phyloP scores from a whole-genome alignment of 2,113 vertebrate species.

The Hypomesus transpacificus region DNA sequence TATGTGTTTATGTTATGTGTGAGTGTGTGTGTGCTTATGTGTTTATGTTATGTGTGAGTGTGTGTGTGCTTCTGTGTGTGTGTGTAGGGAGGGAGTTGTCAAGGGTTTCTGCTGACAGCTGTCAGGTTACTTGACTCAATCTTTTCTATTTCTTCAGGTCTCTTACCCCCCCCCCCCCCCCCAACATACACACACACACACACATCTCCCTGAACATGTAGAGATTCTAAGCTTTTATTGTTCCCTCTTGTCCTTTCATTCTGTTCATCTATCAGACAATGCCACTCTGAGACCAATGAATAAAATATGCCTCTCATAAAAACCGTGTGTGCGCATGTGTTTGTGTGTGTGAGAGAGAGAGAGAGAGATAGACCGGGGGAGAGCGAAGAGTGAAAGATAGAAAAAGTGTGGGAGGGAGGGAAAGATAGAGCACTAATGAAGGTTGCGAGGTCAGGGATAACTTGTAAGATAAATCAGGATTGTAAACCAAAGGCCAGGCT shows the following conservation, averaged over 20 bases:
- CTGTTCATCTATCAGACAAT: background rate
- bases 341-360: no score
- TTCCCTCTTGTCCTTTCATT: no score
- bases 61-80: background rate
- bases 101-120: conserved; percentile 64
- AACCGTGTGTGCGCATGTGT: no score
- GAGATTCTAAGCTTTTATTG: no score
- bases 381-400: no score
- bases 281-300: background rate
- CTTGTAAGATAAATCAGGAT: no score
- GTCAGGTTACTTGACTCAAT: conserved; percentile 57
- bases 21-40: conserved; percentile 18
- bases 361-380: no score
- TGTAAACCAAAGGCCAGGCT: no score
- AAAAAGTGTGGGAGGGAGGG: no score
- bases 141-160: conserved; percentile 19
- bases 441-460: no score
- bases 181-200: conserved; percentile 10
- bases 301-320: no score
- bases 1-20: conserved; percentile 26
- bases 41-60: conserved; percentile 25
- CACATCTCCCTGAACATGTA: background rate
- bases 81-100: conserved; percentile 21
- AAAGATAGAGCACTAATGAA: no score
- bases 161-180: background rate